Evolutionary conservation across 2,888 invertebrate species (phyloP).

Genomic region (Amiota communis): DNA sequence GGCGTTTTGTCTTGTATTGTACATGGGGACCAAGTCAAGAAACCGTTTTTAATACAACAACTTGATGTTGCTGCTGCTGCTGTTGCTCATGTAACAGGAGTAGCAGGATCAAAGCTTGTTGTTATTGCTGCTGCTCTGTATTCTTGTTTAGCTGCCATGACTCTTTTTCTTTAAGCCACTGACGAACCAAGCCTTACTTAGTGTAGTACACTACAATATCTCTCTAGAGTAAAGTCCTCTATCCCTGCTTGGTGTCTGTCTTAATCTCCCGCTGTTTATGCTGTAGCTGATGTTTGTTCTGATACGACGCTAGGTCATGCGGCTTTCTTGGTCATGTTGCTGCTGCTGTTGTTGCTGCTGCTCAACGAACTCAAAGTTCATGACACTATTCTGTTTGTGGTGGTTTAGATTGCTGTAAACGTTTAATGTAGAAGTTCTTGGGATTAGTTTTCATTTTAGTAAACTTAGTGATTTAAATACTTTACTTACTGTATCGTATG

Average conservation of each 20-base stretch:
- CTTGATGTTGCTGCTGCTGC: background rate
- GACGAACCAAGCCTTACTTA: slow-evolving; percentile 8
- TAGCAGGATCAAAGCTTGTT: slow-evolving; percentile 28
- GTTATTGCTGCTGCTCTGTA: slow-evolving; percentile 11
- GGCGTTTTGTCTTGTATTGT: background rate
- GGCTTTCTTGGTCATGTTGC: slow-evolving; percentile 17
- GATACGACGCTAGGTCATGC: slow-evolving; percentile 36
- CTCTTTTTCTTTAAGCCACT: slow-evolving; percentile 3
- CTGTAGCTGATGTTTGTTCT: slow-evolving; percentile 43
- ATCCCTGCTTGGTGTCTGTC: background rate
- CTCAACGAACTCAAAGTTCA: slow-evolving; percentile 50
- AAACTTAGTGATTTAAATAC: too few species aligned
- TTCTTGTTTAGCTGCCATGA: slow-evolving; percentile 5
- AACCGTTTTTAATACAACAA: slow-evolving; percentile 36
- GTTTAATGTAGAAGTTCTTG: too few species aligned
- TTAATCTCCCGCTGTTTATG: slow-evolving; percentile 32
- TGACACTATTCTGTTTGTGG: slow-evolving; percentile 51
- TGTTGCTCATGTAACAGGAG: slow-evolving; percentile 37
- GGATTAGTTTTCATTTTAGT: too few species aligned
- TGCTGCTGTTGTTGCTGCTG: background rate
- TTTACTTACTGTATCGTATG: too few species aligned
- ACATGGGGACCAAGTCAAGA: slow-evolving; percentile 17
- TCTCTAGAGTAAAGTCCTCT: too few species aligned
- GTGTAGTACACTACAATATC: too few species aligned
- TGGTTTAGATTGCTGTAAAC: slow-evolving; percentile 50